A percentile compares a stretch with the other conserved stretches of the same genome.
Evolutionary conservation across 2,113 vertebrate genomes (phyloP).

Genomic region (Engystomops pustulosus): DNA sequence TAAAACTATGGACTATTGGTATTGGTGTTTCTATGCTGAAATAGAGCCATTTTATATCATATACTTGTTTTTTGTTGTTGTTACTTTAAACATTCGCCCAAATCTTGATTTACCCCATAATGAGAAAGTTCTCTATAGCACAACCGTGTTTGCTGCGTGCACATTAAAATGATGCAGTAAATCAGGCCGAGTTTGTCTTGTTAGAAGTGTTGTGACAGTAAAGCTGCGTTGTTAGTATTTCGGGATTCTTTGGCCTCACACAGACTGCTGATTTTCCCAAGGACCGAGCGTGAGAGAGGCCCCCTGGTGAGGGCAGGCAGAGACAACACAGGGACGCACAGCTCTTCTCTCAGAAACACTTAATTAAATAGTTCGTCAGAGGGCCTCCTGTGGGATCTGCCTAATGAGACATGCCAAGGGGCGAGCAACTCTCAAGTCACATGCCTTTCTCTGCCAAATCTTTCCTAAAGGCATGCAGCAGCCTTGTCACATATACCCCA

Average conservation of each 20-base stretch:
- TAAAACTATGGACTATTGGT: background rate
- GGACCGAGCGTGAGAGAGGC: conserved; percentile 41
- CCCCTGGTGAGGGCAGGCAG: conserved; percentile 33
- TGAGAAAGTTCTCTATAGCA: background rate
- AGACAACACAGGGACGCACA: conserved; percentile 43
- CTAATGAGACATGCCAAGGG: conserved; percentile 59
- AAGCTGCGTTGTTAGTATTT: conserved; percentile 13
- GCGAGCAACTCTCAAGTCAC: conserved; percentile 46
- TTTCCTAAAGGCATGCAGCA: conserved; percentile 32
- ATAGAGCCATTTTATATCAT: no score
- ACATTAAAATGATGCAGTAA: background rate
- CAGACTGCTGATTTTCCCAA: conserved; percentile 34
- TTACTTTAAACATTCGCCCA: no score
- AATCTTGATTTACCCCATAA: background rate
- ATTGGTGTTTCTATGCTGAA: background rate
- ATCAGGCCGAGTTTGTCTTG: background rate
- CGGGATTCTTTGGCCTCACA: conserved; percentile 11
- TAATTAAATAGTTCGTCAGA: conserved; percentile 55
- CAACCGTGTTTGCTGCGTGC: background rate
- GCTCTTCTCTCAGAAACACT: conserved; percentile 55
- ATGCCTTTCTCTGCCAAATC: conserved; percentile 46
- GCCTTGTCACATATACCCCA: conserved; percentile 22
- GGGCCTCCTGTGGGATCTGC: conserved; percentile 53
- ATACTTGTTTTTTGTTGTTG: no score
- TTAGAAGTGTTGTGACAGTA: background rate